These are phyloP conservation scores for Phoxinus phoxinus DNA, from an alignment of 2,113 vertebrate genomes.

Conservation along the genomic window DNA sequence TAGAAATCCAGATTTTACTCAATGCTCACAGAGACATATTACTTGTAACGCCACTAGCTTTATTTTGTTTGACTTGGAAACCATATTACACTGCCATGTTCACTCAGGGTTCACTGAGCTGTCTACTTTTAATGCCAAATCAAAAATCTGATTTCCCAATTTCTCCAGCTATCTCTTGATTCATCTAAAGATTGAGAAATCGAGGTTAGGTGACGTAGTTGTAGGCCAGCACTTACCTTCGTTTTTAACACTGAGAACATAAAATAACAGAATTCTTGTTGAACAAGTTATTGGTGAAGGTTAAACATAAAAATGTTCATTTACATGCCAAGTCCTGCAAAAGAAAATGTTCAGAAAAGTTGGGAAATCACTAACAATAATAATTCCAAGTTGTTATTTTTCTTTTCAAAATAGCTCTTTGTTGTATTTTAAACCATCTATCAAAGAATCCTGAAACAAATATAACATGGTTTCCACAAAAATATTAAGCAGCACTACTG, in stretches of 20 bases:
- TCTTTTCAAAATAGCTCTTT: too few relatives aligned
- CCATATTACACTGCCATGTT: not conserved
- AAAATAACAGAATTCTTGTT: not conserved
- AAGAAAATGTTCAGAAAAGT: not conserved
- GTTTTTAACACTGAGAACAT: not conserved
- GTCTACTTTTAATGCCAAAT: not conserved
- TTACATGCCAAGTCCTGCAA: not conserved
- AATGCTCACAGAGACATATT: not conserved
- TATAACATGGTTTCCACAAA: too few relatives aligned
- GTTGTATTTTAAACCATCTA: too few relatives aligned
- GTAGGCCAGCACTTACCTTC: not conserved
- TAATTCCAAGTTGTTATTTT: too few relatives aligned
- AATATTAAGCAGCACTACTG: too few relatives aligned
- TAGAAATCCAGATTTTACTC: not conserved
- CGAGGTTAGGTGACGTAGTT: not conserved
- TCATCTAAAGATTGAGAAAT: not conserved
- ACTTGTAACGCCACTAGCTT: not conserved
- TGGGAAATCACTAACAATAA: too few relatives aligned
- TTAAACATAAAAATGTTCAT: not conserved
- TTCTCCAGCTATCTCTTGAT: not conserved
- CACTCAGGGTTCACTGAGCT: not conserved
- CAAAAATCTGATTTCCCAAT: not conserved
- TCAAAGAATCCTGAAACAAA: too few relatives aligned
- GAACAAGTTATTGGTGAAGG: not conserved
- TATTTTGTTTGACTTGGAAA: conserved; percentile 1